Percentiles rank a stretch among this genome's conserved stretches.
phyloP scores from a whole-genome alignment of 2,797 vertebrate genomes.

The Halcyon badia region DNA sequence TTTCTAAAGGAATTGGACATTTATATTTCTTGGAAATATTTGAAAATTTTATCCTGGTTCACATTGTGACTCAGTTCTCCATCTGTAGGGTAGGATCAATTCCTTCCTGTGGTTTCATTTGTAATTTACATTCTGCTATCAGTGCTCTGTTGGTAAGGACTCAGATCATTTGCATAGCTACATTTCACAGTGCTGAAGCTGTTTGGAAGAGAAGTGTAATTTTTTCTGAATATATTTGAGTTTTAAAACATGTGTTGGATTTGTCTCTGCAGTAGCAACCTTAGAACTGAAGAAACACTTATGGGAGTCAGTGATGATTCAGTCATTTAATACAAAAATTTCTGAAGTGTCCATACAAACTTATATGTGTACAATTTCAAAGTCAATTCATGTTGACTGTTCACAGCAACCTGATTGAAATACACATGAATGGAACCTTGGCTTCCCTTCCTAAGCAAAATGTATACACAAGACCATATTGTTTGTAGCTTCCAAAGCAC shows the following conservation, averaged over 20 bases:
- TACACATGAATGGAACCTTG: neutral
- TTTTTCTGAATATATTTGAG: neutral
- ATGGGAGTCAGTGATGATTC: neutral
- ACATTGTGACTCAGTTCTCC: conserved; percentile 11
- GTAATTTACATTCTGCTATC: conserved; percentile 6
- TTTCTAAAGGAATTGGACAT: neutral
- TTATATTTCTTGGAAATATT: conserved; percentile 4
- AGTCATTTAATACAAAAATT: neutral
- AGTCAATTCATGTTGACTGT: neutral
- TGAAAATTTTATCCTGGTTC: neutral
- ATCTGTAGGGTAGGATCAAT: conserved; percentile 3
- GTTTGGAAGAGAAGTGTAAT: neutral
- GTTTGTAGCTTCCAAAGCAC: neutral
- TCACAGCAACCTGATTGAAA: neutral
- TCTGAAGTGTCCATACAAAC: neutral
- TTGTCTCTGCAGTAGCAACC: neutral
- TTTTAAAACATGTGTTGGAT: neutral
- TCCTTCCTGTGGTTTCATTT: conserved; percentile 22
- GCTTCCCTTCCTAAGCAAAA: neutral
- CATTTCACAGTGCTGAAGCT: neutral
- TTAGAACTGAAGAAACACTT: neutral
- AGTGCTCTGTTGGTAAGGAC: neutral
- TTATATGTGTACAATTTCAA: neutral
- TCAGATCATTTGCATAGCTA: conserved; percentile 25
- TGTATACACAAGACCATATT: neutral